These are phyloP conservation scores for Cathartes aura DNA, from an alignment of 2,113 vertebrate genomes.

Conservation along the genomic window DNA sequence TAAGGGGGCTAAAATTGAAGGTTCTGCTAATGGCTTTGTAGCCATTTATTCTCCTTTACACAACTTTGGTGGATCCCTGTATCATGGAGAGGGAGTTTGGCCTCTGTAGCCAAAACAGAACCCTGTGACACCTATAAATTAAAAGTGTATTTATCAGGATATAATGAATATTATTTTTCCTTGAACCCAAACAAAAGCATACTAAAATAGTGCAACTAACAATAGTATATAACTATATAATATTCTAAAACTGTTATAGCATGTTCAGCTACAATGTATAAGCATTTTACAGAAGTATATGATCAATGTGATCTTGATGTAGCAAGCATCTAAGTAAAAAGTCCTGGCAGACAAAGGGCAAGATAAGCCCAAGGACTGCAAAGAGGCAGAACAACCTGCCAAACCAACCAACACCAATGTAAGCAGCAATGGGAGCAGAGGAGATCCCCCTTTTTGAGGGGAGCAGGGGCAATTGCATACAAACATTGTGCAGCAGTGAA, in stretches of 20 bases:
- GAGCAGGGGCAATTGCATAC: not conserved
- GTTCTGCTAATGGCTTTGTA: not conserved
- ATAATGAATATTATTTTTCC: not conserved
- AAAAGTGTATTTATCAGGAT: not conserved
- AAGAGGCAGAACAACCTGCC: not conserved
- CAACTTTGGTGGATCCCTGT: not conserved
- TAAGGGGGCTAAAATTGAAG: not conserved
- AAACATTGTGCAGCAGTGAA: not conserved
- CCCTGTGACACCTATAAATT: not conserved
- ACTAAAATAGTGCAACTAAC: not conserved
- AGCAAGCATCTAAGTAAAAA: not conserved
- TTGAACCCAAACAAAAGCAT: not conserved
- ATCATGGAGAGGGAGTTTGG: not conserved
- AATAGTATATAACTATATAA: not conserved
- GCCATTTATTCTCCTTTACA: not conserved
- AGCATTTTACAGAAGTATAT: not conserved
- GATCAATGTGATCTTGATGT: not conserved
- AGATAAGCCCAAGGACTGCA: not conserved
- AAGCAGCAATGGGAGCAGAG: not conserved
- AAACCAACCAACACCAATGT: not conserved
- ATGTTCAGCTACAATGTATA: not conserved
- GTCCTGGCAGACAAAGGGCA: not conserved
- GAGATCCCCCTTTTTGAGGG: rapidly evolving
- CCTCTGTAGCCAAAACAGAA: not conserved
- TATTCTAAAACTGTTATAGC: not conserved